phyloP scores from a whole-genome alignment of 2,113 vertebrate species.

The Dicaeum eximium region DNA sequence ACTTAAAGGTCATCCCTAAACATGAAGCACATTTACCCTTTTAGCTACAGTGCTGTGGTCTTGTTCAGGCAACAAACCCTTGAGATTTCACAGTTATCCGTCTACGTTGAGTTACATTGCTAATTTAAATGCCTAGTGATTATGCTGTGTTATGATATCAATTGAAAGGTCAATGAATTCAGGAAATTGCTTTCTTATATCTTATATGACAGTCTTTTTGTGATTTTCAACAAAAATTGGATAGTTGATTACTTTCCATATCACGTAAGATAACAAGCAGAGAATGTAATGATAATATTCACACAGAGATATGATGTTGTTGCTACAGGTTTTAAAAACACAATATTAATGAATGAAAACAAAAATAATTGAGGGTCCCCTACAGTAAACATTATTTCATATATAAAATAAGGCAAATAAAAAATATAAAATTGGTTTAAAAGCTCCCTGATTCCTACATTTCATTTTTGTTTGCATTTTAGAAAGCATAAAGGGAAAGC shows the following conservation, averaged over 20 bases:
- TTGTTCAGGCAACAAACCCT: constrained; percentile 61
- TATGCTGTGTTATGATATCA: constrained; percentile 68
- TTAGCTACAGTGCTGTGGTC: constrained; percentile 52
- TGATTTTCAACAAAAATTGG: constrained; percentile 38
- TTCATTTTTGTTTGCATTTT: background rate
- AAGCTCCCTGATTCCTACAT: fast-evolving
- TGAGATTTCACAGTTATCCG: constrained; percentile 28
- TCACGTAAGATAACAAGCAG: constrained; percentile 20
- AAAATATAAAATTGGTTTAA: background rate
- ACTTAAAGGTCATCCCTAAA: constrained; percentile 72
- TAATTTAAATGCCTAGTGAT: constrained; percentile 74
- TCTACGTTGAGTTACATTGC: constrained; percentile 56
- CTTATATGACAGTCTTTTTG: constrained; percentile 52
- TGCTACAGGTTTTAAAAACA: background rate
- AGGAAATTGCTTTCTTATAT: constrained; percentile 64
- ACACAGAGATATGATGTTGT: background rate
- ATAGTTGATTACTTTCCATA: constrained; percentile 41
- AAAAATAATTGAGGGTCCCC: background rate
- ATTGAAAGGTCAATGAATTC: constrained; percentile 78
- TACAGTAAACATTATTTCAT: background rate
- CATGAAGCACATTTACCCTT: constrained; percentile 70
- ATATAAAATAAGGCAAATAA: background rate
- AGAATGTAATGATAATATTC: background rate
- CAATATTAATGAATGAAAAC: background rate
- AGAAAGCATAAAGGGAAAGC: background rate